phyloP scores from a whole-genome alignment of 1,140 invertebrate genomes.

The Steinernema feltiae region DNA sequence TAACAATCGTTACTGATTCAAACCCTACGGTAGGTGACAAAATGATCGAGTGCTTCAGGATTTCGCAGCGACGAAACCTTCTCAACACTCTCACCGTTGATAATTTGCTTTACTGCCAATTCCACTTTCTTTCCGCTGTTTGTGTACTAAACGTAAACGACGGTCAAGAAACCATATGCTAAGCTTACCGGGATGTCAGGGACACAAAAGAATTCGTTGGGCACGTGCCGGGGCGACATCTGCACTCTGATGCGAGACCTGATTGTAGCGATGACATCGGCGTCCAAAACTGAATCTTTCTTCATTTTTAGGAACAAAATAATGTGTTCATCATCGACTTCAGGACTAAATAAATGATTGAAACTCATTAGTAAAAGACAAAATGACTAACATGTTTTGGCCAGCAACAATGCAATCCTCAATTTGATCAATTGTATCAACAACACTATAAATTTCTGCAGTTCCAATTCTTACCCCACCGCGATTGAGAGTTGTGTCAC shows the following conservation, averaged over 20 bases:
- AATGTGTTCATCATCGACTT: constrained; percentile 63
- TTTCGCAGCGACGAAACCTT: constrained; percentile 44
- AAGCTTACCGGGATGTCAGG: constrained; percentile 62
- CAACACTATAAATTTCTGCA: constrained; percentile 66
- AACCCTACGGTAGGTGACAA: constrained; percentile 4
- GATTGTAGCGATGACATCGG: constrained; percentile 59
- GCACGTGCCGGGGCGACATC: constrained; percentile 63
- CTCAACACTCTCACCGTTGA: constrained; percentile 58
- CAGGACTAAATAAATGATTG: constrained; percentile 31
- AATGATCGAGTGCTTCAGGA: constrained; percentile 42
- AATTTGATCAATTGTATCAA: constrained; percentile 62
- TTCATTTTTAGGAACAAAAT: constrained; percentile 64
- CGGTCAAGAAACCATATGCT: too few relatives aligned
- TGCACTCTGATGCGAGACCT: constrained; percentile 59
- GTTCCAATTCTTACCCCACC: constrained; percentile 66
- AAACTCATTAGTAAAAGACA: not conserved
- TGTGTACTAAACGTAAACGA: constrained; percentile 61
- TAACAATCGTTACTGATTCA: constrained; percentile 12
- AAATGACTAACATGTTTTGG: constrained; percentile 51
- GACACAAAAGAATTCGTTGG: constrained; percentile 60
- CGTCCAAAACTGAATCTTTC: constrained; percentile 56
- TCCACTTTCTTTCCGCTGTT: constrained; percentile 66
- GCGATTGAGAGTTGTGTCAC: constrained; percentile 67
- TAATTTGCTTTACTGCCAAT: constrained; percentile 63
- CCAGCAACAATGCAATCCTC: constrained; percentile 64